phyloP scores from a whole-genome alignment of 2,888 invertebrate genomes.

The Andricus quercusramuli region DNA sequence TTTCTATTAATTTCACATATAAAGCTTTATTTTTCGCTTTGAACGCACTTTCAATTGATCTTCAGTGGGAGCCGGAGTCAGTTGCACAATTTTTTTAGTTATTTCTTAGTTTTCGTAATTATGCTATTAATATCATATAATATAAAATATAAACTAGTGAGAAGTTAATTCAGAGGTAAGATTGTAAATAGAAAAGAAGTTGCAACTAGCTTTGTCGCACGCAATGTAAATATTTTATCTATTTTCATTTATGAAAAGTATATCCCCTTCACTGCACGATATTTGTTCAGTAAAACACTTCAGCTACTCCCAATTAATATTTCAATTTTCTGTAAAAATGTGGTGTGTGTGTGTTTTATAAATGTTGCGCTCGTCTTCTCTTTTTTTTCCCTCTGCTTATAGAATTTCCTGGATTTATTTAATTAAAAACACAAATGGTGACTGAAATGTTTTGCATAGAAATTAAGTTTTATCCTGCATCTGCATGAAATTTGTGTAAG shows the following conservation, averaged over 20 bases:
- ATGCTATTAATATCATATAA: background rate
- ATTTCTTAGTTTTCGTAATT: background rate
- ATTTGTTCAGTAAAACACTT: background rate
- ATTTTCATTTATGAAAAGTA: background rate
- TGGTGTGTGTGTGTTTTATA: background rate
- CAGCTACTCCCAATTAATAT: background rate
- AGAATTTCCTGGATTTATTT: background rate
- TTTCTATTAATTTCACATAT: slow-evolving; percentile 47
- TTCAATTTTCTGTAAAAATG: background rate
- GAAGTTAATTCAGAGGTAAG: background rate
- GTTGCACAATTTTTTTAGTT: background rate
- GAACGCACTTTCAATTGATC: slow-evolving; percentile 31
- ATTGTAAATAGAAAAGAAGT: background rate
- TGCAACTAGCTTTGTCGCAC: background rate
- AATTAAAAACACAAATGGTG: background rate
- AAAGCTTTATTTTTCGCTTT: slow-evolving; percentile 39
- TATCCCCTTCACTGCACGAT: background rate
- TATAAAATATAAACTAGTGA: no score
- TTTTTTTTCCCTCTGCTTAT: background rate
- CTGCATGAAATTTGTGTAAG: background rate
- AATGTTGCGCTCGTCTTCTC: background rate
- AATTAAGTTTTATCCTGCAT: slow-evolving; percentile 10
- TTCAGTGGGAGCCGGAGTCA: background rate
- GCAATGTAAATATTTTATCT: background rate
- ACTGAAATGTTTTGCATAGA: background rate